Evolutionary conservation across 92 coral and sea anemone genomes (phyloP), one percentile per base, ranked within the genome.

Genomic region (Metridium senile): DNA sequence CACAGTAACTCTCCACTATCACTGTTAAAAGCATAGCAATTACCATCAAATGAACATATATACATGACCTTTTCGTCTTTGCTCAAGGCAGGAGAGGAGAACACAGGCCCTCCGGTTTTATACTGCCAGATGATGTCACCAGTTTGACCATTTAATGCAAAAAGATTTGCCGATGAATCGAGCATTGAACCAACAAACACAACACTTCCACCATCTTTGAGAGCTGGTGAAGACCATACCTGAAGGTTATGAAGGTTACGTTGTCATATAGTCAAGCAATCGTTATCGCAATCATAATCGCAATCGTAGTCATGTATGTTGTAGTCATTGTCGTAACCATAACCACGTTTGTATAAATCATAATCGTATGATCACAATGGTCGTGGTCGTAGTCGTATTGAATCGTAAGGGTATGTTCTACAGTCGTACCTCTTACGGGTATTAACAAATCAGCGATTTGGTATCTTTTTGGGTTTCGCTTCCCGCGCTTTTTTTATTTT

Each of bases 141-240:
- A 26, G 93, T 89, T 68, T 82, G 82, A 4, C 97, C 86, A 33
- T 89, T 73, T 16, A 95, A 85, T 47, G 96, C 90, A 72, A 87
- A 95, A 71, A 92, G 84, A 58, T 84, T 89, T 29, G 90, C 81
- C 1, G 83, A 69, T 11, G 82, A 74, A 22, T 95, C 94, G 1
- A 93, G 84, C 90, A 95, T 88, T 0, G 93, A 84, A 8, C 95
- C 99, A 72, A 92, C 73, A 68, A 92, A 95, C 16, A 95, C 83
- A 9, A 87, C 84, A 46, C 75, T 76, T 9, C 97, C 99, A 54
- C 91, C 97, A 76, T 88, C 92, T 43, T 70, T 84, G 47, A 95
- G 82, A 10, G 97, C 97, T 32, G 97, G 99, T 20, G 99, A 82
- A 39, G 99, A 86, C 99, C 99, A 95, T 27, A 88, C 61, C 84